phyloP scores from a whole-genome alignment of 2,888 invertebrate species.

The Agonopterix subpropinquella region DNA sequence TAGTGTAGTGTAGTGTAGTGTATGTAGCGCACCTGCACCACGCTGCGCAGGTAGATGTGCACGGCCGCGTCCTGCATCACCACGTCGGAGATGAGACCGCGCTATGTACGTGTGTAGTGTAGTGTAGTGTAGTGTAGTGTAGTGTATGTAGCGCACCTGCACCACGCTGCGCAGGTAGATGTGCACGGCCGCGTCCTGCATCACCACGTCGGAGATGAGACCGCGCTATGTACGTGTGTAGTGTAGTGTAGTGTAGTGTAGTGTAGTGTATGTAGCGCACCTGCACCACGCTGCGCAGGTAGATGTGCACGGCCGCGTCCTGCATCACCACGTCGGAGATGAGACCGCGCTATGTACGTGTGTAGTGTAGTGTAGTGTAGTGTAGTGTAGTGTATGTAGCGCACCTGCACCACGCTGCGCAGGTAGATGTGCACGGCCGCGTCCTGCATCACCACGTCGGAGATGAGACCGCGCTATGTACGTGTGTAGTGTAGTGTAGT shows the following conservation, averaged over 20 bases:
- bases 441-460: constrained; percentile 88
- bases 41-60: constrained; percentile 89
- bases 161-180: constrained; percentile 91
- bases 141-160: constrained; percentile 74
- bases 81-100: constrained; percentile 92
- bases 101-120: too few relatives aligned
- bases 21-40: constrained; percentile 81
- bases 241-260: too few relatives aligned
- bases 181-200: constrained; percentile 89
- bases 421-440: constrained; percentile 91
- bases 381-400: constrained; percentile 5
- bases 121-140: too few relatives aligned
- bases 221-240: too few relatives aligned
- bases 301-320: constrained; percentile 89
- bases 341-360: constrained; percentile 90
- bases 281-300: constrained; percentile 90
- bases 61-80: constrained; percentile 89
- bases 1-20: background rate
- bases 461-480: constrained; percentile 92
- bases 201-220: constrained; percentile 88
- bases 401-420: constrained; percentile 89
- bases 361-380: too few relatives aligned
- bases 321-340: constrained; percentile 90
- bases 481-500: too few relatives aligned
- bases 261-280: constrained; percentile 56